Evolutionary conservation across 2,113 vertebrate genomes (phyloP).

Genomic region (Pimephales promelas): DNA sequence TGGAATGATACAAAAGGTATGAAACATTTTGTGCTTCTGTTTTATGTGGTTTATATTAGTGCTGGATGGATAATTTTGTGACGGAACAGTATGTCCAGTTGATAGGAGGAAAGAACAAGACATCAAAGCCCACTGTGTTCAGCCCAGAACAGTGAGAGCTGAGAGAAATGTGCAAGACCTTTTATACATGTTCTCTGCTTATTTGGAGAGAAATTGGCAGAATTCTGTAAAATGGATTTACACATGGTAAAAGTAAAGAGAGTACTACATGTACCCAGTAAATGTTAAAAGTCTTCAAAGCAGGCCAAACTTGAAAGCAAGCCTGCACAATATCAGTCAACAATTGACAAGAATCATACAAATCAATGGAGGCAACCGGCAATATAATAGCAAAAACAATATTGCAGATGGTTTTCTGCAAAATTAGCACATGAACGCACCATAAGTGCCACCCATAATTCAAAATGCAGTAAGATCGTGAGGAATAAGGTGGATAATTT

Average conservation of each 20-base stretch:
- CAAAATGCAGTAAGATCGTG: too few species aligned
- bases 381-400: background rate
- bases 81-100: conserved; percentile 54
- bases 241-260: background rate
- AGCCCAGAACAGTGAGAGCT: background rate
- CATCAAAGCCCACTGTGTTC: conserved; percentile 39
- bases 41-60: conserved; percentile 7
- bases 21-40: conserved; percentile 14
- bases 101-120: background rate
- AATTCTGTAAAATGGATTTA: background rate
- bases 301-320: background rate
- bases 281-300: background rate
- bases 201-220: background rate
- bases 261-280: background rate
- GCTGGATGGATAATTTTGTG: background rate
- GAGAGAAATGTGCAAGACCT: too few species aligned
- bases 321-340: background rate
- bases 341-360: background rate
- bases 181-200: background rate
- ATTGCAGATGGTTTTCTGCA: background rate
- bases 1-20: background rate
- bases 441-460: too few species aligned
- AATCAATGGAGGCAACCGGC: background rate
- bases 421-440: too few species aligned
- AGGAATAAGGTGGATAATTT: too few species aligned